Evolutionary conservation across 2,888 invertebrate genomes (phyloP).

Genomic region (Drosophila leonis): DNA sequence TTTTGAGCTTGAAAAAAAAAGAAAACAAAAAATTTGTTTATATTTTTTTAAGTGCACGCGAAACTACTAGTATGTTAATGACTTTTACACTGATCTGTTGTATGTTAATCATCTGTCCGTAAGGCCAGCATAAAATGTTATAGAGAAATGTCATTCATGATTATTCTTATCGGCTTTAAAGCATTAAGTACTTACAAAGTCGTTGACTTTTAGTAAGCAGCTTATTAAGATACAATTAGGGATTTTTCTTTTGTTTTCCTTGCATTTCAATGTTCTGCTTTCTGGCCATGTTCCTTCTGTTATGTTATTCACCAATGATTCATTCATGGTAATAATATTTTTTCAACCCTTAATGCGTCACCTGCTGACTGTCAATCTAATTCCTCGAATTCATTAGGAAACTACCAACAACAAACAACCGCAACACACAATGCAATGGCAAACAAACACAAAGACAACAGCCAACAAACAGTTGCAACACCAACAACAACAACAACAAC

Average conservation of each 20-base stretch:
- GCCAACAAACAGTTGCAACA: constrained; percentile 23
- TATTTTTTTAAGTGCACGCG: background rate
- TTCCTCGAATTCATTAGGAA: constrained; percentile 57
- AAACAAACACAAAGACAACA: constrained; percentile 38
- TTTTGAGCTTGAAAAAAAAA: background rate
- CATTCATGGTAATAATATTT: constrained; percentile 14
- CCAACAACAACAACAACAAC: constrained; percentile 3
- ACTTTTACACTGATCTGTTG: constrained; percentile 8
- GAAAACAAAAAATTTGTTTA: background rate
- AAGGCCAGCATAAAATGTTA: constrained; percentile 5
- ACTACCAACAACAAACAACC: constrained; percentile 33
- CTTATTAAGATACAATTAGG: background rate
- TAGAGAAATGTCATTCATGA: background rate
- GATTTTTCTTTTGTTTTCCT: background rate
- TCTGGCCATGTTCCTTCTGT: constrained; percentile 1
- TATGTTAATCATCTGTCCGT: background rate
- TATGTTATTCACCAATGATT: constrained; percentile 19
- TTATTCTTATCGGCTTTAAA: constrained; percentile 12
- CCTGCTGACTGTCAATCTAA: constrained; percentile 46
- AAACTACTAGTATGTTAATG: constrained; percentile 15
- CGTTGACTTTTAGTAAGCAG: constrained; percentile 3
- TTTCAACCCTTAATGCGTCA: constrained; percentile 33
- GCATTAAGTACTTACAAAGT: background rate
- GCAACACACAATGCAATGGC: constrained; percentile 35
- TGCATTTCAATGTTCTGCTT: background rate